Percentiles rank a stretch among this genome's conserved stretches.
These are phyloP conservation scores for Drosophila bifasciata DNA, from an alignment of 1,140 invertebrate species.

Conservation along the genomic window DNA sequence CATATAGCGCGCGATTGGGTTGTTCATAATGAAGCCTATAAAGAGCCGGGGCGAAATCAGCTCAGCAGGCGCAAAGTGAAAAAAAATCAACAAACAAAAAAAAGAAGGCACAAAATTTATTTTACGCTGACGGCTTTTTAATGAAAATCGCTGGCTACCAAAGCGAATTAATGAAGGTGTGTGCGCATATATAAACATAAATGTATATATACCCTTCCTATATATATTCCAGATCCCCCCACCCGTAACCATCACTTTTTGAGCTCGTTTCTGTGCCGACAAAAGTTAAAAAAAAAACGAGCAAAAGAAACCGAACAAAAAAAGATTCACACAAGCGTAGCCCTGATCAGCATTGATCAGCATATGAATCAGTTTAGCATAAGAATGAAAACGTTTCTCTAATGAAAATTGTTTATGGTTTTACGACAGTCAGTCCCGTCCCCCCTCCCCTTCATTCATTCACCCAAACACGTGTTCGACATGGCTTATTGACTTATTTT, in stretches of 20 bases:
- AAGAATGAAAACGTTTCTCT: constrained; percentile 79
- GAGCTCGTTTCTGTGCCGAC: constrained; percentile 50
- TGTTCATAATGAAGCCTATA: constrained; percentile 72
- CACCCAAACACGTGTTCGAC: constrained; percentile 63
- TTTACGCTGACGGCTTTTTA: constrained; percentile 82
- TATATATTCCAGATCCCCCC: constrained; percentile 10
- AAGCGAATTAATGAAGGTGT: constrained; percentile 79
- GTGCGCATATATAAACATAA: constrained; percentile 25
- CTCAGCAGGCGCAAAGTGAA: constrained; percentile 64
- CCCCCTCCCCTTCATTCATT: constrained; percentile 69
- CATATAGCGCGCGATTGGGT: constrained; percentile 47
- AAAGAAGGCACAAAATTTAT: constrained; percentile 81
- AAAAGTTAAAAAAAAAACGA: constrained; percentile 72
- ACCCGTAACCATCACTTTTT: background rate
- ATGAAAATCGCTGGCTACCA: constrained; percentile 80
- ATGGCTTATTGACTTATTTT: constrained; percentile 68
- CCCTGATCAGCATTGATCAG: constrained; percentile 67
- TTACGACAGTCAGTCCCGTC: constrained; percentile 47
- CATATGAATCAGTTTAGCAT: constrained; percentile 78
- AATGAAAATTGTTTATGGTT: constrained; percentile 69
- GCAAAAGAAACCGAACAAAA: constrained; percentile 15
- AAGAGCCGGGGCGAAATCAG: constrained; percentile 65
- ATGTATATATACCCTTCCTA: too few relatives aligned
- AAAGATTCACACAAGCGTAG: constrained; percentile 12
- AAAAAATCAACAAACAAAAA: constrained; percentile 55